Evolutionary conservation across 2,113 vertebrate species (phyloP), one percentile per base, ranked within the genome.

Genomic region (Trochalopteron elliotii): DNA sequence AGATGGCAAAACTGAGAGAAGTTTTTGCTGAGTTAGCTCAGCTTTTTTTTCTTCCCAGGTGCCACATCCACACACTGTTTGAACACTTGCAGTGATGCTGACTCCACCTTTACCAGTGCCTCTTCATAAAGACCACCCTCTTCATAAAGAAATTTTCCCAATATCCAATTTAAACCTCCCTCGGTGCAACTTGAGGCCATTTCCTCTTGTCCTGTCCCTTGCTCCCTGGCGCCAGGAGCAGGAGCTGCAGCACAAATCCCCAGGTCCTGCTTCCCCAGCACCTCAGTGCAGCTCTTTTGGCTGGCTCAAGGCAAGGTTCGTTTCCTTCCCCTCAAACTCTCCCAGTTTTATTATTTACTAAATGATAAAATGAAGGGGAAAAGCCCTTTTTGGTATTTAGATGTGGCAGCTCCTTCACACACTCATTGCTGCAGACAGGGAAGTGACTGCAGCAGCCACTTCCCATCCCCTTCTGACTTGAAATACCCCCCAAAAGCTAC

Each of bases 401-500:
- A 67, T 14, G 27, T 2, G 18, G 44, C 20, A 67, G 33, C 27
- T 82, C 39, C 70, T 86, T 22, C 37, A 35, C 25, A 11, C 2
- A 3, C 7, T 42, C 10, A 2, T 1, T 45, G 45, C 28, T 21
- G 35, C 70, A 77, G 45, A 40, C 33, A 3, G 4, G n/a, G 42
- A 49, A 69, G 7, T 7, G 19, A 37, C 9, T 8, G 17, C 0
- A 15, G 68, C 40, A 77, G 60, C 31, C 0, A 1, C 17, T 57
- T 74, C 42, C 4, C 1, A 30, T 2, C 13, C 56, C 28, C 28
- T 78, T 61, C 47, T 67, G 40, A n/a, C 31, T 49, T 7, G 0
- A 68, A 57, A 77, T 11, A 35, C 22, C 40, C 44, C 61, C 7
- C 35, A 61, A 57, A 65, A 75, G 50, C n/a, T 74, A 25, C 20